Percentiles rank a stretch among this genome's conserved stretches.
phyloP scores from a whole-genome alignment of 2,797 vertebrate genomes.

The Champsocephalus esox region DNA sequence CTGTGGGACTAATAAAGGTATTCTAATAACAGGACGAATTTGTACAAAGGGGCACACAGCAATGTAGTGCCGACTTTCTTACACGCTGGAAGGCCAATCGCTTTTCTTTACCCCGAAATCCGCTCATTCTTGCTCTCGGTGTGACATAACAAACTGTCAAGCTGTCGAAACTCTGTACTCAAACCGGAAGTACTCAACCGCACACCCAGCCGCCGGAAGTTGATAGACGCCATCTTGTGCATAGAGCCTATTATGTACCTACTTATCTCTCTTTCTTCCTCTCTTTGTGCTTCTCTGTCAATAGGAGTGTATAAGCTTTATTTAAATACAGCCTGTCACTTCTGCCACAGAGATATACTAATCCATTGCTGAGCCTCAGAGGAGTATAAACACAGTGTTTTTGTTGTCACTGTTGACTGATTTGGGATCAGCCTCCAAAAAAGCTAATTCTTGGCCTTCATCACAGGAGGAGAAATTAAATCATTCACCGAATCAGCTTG shows the following conservation, averaged over 20 bases:
- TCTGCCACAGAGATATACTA: conserved; percentile 53
- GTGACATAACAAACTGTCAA: too few relatives aligned
- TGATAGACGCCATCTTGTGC: too few relatives aligned
- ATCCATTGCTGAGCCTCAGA: conserved; percentile 52
- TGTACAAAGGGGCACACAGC: too few relatives aligned
- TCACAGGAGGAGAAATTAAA: conserved; percentile 54
- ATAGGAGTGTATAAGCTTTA: conserved; percentile 40
- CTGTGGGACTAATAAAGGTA: too few relatives aligned
- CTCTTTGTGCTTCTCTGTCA: conserved; percentile 37
- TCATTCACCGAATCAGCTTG: conserved; percentile 44
- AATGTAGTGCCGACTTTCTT: too few relatives aligned
- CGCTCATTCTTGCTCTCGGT: too few relatives aligned
- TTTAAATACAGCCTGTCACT: conserved; percentile 62
- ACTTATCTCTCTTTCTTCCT: conserved; percentile 24
- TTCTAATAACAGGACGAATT: too few relatives aligned
- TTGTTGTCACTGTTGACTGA: conserved; percentile 45
- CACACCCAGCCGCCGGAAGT: too few relatives aligned
- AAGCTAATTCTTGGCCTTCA: conserved; percentile 45
- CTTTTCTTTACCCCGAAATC: too few relatives aligned
- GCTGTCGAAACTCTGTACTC: too few relatives aligned
- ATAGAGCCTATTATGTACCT: conserved; percentile 14
- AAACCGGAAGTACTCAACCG: too few relatives aligned
- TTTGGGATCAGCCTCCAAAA: conserved; percentile 50
- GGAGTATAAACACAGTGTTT: conserved; percentile 47
- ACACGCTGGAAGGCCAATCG: too few relatives aligned